These are phyloP conservation scores for Felis catus DNA, from an alignment of 2,113 vertebrate species.

Conservation along the genomic window F.catus_Fca126_mat1.0 CM031420.1:70684001-70684500, in stretches of 20 bases:
- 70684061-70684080: background rate
- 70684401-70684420: too few species aligned
- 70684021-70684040: background rate
- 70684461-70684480: too few species aligned
- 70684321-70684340: background rate
- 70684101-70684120: background rate
- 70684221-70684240: background rate
- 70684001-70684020: background rate
- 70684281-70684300: constrained; percentile 16
- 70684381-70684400: too few species aligned
- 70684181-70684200: background rate
- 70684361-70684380: too few species aligned
- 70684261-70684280: background rate
- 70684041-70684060: background rate
- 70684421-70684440: too few species aligned
- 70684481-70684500: too few species aligned
- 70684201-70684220: background rate
- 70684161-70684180: background rate
- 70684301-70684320: background rate
- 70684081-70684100: background rate
- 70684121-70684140: background rate
- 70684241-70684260: background rate
- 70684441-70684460: too few species aligned
- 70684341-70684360: too few species aligned
- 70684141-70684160: background rate